These are phyloP conservation scores for Sciurus niger DNA, from an alignment of 2,113 vertebrate genomes.

Conservation along the genomic window DNA sequence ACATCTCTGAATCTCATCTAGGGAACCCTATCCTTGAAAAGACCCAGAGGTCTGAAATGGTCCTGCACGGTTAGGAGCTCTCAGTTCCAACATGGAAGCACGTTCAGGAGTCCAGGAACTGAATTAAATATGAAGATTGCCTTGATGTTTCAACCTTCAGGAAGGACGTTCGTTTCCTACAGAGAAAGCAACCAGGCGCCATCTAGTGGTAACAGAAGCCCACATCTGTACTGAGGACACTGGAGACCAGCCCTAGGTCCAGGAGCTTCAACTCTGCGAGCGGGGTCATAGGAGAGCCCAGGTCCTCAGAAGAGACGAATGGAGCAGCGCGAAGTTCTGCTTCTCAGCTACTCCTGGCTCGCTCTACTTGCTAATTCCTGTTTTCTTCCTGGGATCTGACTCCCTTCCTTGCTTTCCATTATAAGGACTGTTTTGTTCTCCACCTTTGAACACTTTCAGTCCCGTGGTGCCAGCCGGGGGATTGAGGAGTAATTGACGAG, in stretches of 20 bases:
- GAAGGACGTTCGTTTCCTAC: not conserved
- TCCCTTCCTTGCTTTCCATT: not conserved
- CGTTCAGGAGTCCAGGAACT: constrained; percentile 13
- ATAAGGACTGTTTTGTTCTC: constrained; percentile 8
- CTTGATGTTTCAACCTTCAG: not conserved
- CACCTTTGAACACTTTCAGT: not conserved
- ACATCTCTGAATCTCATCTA: not conserved
- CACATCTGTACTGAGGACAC: not conserved
- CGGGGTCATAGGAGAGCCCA: not conserved
- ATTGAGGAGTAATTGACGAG: not conserved
- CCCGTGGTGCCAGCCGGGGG: not conserved
- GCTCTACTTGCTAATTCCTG: not conserved
- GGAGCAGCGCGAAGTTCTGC: not conserved
- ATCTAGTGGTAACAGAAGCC: constrained; percentile 72
- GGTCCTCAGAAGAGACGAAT: not conserved
- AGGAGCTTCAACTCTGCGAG: not conserved
- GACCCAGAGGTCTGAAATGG: not conserved
- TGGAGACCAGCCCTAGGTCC: not conserved
- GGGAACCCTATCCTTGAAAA: not conserved
- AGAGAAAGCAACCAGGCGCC: constrained; percentile 60
- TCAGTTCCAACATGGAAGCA: not conserved
- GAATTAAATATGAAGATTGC: constrained; percentile 55
- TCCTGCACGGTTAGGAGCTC: not conserved
- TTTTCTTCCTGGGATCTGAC: not conserved
- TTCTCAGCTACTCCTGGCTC: not conserved